Percentiles rank a stretch among this genome's conserved stretches.
phyloP scores from a whole-genome alignment of 2,797 vertebrate species.

The Masticophis lateralis region DNA sequence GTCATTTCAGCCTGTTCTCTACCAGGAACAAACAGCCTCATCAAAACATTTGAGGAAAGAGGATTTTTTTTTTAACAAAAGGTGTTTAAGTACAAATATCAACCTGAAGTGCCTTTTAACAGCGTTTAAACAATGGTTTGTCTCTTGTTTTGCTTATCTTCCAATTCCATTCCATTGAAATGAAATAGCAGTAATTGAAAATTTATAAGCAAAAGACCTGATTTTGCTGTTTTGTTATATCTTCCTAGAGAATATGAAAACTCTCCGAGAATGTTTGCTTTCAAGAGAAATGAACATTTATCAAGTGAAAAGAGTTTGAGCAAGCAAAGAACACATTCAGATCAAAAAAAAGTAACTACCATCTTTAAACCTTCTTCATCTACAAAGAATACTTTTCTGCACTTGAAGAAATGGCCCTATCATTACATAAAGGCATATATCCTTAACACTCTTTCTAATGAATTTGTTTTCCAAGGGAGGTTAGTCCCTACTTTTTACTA shows the following conservation, averaged over 20 bases:
- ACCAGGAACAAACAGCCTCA: constrained; percentile 3
- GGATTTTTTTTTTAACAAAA: neutral
- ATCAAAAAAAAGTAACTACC: neutral
- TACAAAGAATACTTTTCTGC: neutral
- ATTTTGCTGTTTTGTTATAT: constrained; percentile 14
- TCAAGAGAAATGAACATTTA: neutral
- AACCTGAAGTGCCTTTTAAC: neutral
- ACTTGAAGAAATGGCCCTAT: neutral
- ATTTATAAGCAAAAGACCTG: constrained; percentile 10
- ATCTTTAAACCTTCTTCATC: neutral
- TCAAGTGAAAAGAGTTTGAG: neutral
- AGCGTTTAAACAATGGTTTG: neutral
- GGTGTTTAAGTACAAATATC: neutral
- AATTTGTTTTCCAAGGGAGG: neutral
- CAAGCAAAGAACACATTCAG: constrained; percentile 5
- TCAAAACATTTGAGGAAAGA: neutral
- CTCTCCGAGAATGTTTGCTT: neutral
- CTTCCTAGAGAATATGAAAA: constrained; percentile 8
- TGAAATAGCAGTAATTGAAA: constrained; percentile 27
- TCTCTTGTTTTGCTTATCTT: constrained; percentile 22
- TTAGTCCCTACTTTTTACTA: neutral
- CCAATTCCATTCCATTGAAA: neutral
- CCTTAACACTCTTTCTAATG: neutral
- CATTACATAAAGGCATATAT: neutral
- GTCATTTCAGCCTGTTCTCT: constrained; percentile 15